Base-by-base conservation (phyloP, 2,888 invertebrate genomes). In the Neuroscelio doddi region DNA sequence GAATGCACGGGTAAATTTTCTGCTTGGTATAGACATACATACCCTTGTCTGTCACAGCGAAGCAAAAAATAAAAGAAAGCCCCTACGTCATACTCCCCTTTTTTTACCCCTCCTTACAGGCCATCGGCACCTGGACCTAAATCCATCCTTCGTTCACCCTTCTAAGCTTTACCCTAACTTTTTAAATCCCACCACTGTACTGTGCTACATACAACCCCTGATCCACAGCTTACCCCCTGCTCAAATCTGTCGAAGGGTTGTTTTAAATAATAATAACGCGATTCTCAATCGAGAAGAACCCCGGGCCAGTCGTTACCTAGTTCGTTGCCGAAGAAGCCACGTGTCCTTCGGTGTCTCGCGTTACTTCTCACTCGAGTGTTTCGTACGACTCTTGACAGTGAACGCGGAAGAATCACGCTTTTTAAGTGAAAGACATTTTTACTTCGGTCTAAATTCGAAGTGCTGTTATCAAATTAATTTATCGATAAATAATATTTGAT, bases 241-340 rank as follows among this genome's bases (percentile, higher is more conserved):
- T 67, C 64, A 52, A 59, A 72, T n/a, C n/a, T n/a, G 72, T 77
- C 75, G 79, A 82, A 82, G 81, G 81, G 81, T 82, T 81, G 81
- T 80, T 82, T 82, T 81, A 80, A 81, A 82, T 80, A 81, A 82
- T 80, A 80, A 79, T 81, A 76, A 69, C 64, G 66, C 64, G 64
- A 64, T 67, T 64, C 69, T 64, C 67, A 62, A 67, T 64, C 52
- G 64, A 55, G 67, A 69, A 67, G 62, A 63, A 69, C 62, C 58
- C 64, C 29, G 66, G 44, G 64, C 59, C 67, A 69, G 69, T 69
- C 62, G 67, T 59, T 58, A 45, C 47, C 47, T 32, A 58, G 64
- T 38, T 45, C 51, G 50, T 69, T 58, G 55, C 30, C 57, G 58
- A 66, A 66, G 57, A 64, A 66, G 66, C 52, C 55, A 58, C 69